A percentile compares a stretch with the other conserved stretches of the same genome.
Evolutionary conservation across 2,888 invertebrate species (phyloP).

Genomic region (Drosophila aldrichi): DNA sequence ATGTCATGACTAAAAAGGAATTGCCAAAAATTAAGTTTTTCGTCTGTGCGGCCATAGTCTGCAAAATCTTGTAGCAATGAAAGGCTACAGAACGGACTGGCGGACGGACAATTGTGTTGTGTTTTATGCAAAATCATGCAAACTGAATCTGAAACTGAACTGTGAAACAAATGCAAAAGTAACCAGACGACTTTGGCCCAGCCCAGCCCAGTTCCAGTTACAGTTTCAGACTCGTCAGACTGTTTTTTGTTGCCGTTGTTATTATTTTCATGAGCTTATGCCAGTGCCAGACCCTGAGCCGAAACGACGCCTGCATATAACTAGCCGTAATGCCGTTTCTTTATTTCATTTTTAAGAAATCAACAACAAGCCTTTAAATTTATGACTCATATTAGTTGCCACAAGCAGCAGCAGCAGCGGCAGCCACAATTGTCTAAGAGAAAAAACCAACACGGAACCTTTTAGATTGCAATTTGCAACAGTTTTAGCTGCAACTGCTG

Average conservation of each 20-base stretch:
- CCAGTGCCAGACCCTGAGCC: constrained; percentile 67
- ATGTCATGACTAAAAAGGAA: constrained; percentile 75
- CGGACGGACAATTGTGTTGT: constrained; percentile 38
- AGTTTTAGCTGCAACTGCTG: constrained; percentile 62
- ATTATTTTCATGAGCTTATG: constrained; percentile 20
- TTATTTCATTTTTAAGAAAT: constrained; percentile 67
- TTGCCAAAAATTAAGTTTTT: constrained; percentile 71
- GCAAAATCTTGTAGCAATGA: constrained; percentile 55
- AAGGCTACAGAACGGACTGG: constrained; percentile 31
- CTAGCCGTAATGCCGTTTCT: constrained; percentile 74
- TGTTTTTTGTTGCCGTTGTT: constrained; percentile 3
- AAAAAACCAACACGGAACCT: constrained; percentile 72
- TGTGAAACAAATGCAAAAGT: constrained; percentile 73
- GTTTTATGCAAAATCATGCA: constrained; percentile 72
- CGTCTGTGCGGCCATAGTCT: constrained; percentile 32
- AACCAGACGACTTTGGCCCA: constrained; percentile 71
- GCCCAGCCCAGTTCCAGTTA: constrained; percentile 65
- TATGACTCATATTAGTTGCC: constrained; percentile 73
- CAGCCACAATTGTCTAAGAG: constrained; percentile 23
- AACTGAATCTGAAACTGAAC: constrained; percentile 46
- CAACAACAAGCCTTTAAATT: constrained; percentile 69
- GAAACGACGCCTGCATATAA: constrained; percentile 63
- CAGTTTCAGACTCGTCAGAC: constrained; percentile 37
- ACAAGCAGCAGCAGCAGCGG: constrained; percentile 35
- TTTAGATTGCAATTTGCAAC: constrained; percentile 79